These are phyloP conservation scores for Crocidura indochinensis DNA, from an alignment of 2,797 vertebrate species.

Conservation along the genomic window DNA sequence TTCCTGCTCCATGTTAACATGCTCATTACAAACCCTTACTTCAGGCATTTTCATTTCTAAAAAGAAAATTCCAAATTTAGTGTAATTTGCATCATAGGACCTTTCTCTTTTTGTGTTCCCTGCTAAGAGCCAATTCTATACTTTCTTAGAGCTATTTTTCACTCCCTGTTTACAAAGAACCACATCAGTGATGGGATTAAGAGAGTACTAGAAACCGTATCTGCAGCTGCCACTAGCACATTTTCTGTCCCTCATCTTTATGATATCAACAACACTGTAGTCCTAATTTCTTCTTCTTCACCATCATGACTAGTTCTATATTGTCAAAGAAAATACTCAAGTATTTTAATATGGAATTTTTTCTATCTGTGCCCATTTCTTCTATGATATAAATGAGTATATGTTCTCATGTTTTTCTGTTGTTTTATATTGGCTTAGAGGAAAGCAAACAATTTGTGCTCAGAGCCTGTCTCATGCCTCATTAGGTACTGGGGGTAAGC, in stretches of 20 bases:
- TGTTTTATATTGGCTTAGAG: conserved; percentile 74
- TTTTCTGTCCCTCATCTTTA: conserved; percentile 1
- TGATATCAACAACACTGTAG: neutral
- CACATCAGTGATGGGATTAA: conserved; percentile 44
- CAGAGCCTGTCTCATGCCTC: conserved; percentile 80
- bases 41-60: conserved; percentile 57
- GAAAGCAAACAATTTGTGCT: conserved; percentile 81
- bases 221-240: neutral
- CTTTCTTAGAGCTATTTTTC: conserved; percentile 19
- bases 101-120: neutral
- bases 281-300: conserved; percentile 11
- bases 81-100: conserved; percentile 17
- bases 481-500: conserved; percentile 77
- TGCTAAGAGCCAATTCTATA: conserved; percentile 44
- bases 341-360: conserved; percentile 63
- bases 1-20: conserved; percentile 24
- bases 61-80: conserved; percentile 42
- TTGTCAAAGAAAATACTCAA: conserved; percentile 55
- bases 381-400: conserved; percentile 63
- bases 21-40: conserved; percentile 56
- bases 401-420: conserved; percentile 48
- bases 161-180: conserved; percentile 14
- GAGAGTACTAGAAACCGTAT: neutral
- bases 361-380: conserved; percentile 48
- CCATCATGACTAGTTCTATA: conserved; percentile 20